Evolutionary conservation across 1,140 invertebrate genomes (phyloP).

Genomic region (Eurytemora carolleeae): DNA sequence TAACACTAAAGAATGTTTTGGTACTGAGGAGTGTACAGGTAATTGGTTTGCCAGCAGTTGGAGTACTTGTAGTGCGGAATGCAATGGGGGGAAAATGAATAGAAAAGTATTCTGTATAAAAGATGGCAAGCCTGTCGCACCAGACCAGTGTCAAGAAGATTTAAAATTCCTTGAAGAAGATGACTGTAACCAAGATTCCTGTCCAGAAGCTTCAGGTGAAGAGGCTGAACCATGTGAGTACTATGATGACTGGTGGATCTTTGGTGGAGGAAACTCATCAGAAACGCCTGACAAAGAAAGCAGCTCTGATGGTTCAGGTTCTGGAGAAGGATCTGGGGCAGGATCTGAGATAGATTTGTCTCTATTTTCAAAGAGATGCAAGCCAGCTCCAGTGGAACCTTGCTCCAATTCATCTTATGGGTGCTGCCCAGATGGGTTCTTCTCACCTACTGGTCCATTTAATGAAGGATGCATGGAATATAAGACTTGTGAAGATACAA

Average conservation of each 20-base stretch:
- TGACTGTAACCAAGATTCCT: conserved; percentile 18
- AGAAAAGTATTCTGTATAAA: conserved; percentile 6
- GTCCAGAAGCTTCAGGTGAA: conserved; percentile 23
- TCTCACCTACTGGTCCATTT: conserved; percentile 55
- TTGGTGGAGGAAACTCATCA: not conserved
- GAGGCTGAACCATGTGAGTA: conserved; percentile 26
- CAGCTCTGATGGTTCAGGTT: not conserved
- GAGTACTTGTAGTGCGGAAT: conserved; percentile 2
- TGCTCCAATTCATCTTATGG: conserved; percentile 55
- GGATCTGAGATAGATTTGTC: conserved; percentile 6
- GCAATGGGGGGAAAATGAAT: not conserved
- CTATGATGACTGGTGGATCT: conserved; percentile 13
- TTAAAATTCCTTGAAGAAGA: conserved; percentile 15
- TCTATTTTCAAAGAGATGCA: conserved; percentile 15
- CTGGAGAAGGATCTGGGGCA: conserved; percentile 9
- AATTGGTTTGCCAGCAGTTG: conserved; percentile 2
- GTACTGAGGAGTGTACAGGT: conserved; percentile 9
- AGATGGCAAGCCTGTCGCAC: conserved; percentile 15
- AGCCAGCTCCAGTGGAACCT: conserved; percentile 14
- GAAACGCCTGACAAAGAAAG: not conserved
- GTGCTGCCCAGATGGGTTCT: conserved; percentile 70
- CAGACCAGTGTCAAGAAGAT: conserved; percentile 16
- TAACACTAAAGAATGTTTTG: not conserved
- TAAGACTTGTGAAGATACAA: conserved; percentile 31
- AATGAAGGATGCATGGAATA: conserved; percentile 49